These are phyloP conservation scores for Sebastiscus tertius DNA, from an alignment of 2,797 vertebrate genomes.

Conservation along the genomic window DNA sequence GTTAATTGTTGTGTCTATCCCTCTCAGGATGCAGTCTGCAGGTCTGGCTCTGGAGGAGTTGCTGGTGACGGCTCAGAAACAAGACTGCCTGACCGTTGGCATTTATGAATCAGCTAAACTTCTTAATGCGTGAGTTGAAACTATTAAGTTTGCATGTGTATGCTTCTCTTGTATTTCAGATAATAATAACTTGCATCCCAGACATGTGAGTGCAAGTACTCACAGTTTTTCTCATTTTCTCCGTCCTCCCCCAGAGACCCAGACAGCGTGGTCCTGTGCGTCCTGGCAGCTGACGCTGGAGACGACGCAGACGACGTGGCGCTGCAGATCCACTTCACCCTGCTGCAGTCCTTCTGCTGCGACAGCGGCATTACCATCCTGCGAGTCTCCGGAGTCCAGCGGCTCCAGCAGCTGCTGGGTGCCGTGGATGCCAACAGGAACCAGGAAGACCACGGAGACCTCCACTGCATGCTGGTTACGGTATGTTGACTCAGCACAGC, in stretches of 20 bases:
- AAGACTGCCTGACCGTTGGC: conserved; percentile 88
- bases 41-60: conserved; percentile 89
- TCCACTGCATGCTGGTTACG: conserved; percentile 94
- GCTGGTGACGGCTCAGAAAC: conserved; percentile 87
- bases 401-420: conserved; percentile 85
- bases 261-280: conserved; percentile 91
- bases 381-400: conserved; percentile 86
- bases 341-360: conserved; percentile 93
- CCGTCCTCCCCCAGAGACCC: conserved; percentile 84
- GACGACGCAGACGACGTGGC: conserved; percentile 86
- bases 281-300: conserved; percentile 88
- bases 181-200: neutral
- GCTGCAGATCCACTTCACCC: conserved; percentile 95
- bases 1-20: neutral
- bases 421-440: conserved; percentile 70
- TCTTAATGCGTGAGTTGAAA: conserved; percentile 87
- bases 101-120: conserved; percentile 92
- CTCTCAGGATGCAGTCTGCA: conserved; percentile 87
- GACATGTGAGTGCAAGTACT: neutral
- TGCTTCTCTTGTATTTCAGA: neutral
- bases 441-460: conserved; percentile 84
- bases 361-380: conserved; percentile 92
- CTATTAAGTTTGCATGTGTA: neutral
- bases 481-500: conserved; percentile 75
- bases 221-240: neutral